Percentiles rank a stretch among this genome's conserved stretches.
phyloP scores from a whole-genome alignment of 2,888 invertebrate species.

The Quadroppia sp. region DNA sequence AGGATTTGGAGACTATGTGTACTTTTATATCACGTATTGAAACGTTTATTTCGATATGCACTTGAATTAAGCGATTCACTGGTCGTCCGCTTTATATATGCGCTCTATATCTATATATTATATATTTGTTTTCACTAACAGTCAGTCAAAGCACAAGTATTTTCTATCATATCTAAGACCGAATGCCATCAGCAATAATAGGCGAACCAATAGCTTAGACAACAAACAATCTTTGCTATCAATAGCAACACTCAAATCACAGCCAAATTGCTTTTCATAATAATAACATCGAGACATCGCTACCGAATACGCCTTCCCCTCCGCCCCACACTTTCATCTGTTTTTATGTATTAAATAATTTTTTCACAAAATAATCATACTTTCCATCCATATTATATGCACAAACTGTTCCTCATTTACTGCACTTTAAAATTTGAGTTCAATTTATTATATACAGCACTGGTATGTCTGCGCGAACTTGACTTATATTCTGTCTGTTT shows the following conservation, averaged over 20 bases:
- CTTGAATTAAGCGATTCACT: constrained; percentile 30
- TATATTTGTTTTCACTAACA: not conserved
- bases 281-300: constrained; percentile 3
- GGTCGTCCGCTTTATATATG: constrained; percentile 19
- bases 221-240: constrained; percentile 34
- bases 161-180: constrained; percentile 24
- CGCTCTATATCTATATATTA: not conserved
- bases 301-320: constrained; percentile 23
- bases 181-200: constrained; percentile 32
- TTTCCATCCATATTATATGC: constrained; percentile 1
- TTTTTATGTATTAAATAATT: not conserved
- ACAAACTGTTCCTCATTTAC: not conserved
- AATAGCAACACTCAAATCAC: constrained; percentile 27
- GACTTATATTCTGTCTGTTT: too few relatives aligned
- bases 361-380: not conserved
- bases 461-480: too few relatives aligned
- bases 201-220: constrained; percentile 7
- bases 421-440: too few relatives aligned
- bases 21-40: constrained; percentile 36
- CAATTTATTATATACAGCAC: too few relatives aligned
- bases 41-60: constrained; percentile 33
- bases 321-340: constrained; percentile 11
- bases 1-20: constrained; percentile 36
- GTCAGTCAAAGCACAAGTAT: constrained; percentile 10
- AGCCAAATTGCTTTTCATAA: constrained; percentile 32